Percentiles rank a stretch among this genome's conserved stretches.
phyloP scores from a whole-genome alignment of 1,140 invertebrate species.

The Bombus polaris region DNA sequence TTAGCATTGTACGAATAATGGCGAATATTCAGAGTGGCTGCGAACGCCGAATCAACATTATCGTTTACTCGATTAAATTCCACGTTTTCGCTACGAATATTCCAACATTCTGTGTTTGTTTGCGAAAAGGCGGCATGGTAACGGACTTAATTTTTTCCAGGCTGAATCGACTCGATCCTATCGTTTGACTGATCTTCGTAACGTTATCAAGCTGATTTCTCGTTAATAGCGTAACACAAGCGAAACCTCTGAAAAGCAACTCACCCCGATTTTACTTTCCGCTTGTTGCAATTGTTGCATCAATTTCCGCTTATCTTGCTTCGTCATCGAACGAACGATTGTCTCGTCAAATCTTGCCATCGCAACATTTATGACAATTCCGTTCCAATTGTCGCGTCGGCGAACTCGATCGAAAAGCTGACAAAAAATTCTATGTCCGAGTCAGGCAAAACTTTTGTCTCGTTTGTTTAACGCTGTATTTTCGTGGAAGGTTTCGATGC shows the following conservation, averaged over 20 bases:
- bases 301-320: background rate
- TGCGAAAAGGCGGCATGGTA: background rate
- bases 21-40: conserved; percentile 27
- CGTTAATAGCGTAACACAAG: background rate
- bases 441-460: background rate
- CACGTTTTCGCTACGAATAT: conserved; percentile 24
- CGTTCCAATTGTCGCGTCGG: background rate
- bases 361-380: conserved; percentile 6
- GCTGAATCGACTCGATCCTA: background rate
- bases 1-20: conserved; percentile 46
- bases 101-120: background rate
- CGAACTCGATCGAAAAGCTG: too few species aligned
- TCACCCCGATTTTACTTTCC: background rate
- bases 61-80: conserved; percentile 53
- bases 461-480: background rate
- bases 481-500: background rate
- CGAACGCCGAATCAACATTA: conserved; percentile 42
- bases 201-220: background rate
- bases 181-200: background rate
- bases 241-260: background rate
- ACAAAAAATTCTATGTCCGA: background rate
- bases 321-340: background rate
- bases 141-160: background rate
- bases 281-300: background rate
- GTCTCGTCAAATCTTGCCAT: background rate